Conservation (phyloP, 2,113 vertebrate genomes). For the Coptodon bakossiorum region DNA sequence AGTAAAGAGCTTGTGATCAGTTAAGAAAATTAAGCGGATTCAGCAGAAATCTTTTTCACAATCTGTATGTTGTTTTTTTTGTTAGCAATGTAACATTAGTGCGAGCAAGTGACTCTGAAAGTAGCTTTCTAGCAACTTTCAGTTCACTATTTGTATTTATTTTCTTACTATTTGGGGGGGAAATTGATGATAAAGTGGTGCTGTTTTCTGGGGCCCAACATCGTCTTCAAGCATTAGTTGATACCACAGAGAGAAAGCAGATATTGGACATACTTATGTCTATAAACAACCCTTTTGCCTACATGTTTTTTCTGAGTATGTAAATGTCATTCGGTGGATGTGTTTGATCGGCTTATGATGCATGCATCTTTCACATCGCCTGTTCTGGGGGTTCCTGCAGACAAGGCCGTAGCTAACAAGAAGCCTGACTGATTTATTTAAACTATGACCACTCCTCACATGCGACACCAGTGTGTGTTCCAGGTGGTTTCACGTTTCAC, state of each 20-base stretch:
- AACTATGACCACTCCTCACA: slow-evolving; percentile 30
- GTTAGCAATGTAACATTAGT: not conserved
- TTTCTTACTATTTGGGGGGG: not conserved
- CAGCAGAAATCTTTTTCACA: not conserved
- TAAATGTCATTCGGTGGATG: not conserved
- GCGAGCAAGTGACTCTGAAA: not conserved
- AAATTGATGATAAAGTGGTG: not conserved
- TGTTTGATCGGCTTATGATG: not conserved
- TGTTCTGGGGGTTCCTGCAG: not conserved
- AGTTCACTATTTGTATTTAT: not conserved
- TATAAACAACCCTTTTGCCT: not conserved
- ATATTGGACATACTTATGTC: not conserved
- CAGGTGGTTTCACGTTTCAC: slow-evolving; percentile 31
- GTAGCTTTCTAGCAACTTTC: not conserved
- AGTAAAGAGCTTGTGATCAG: not conserved
- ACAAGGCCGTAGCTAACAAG: not conserved
- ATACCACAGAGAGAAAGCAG: not conserved
- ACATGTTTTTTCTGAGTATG: not conserved
- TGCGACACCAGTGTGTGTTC: slow-evolving; percentile 33
- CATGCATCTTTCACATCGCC: slow-evolving; percentile 2
- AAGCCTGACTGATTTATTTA: slow-evolving; percentile 31
- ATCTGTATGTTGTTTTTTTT: not conserved
- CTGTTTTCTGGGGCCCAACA: not conserved
- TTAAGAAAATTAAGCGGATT: not conserved
- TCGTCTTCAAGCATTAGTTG: not conserved